Evolutionary conservation across 2,888 invertebrate species (phyloP), one percentile per base, ranked within the genome.

Genomic region (Pachydiplax longipennis): DNA sequence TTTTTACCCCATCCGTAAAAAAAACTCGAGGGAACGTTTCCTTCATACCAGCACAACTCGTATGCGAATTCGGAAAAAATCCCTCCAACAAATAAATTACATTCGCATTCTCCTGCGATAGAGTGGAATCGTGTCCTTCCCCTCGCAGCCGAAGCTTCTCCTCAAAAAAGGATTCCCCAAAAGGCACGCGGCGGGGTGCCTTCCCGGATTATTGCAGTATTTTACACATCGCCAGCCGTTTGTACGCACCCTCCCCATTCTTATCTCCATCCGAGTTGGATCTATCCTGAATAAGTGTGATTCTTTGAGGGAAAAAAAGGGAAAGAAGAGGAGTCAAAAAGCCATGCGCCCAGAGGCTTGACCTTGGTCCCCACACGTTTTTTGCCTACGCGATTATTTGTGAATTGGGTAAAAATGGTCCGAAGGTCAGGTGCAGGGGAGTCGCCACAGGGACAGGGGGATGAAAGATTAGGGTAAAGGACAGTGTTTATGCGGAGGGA

Each of bases 181-280:
- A 53, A 53, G 83, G 22, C 87, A 87, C 87, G 87, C 87, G 87
- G 65, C 87, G 87, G 87, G 87, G 87, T n/a, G 87, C 40, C 87
- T 13, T 22, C 65, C 22, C 35, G n/a, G 40, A 87, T 87, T 87
- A 58, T 61, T 13, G 87, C 87, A 87, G 65, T 87, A 87, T 87
- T 87, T 61, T 61, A 87, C 87, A 73, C 73, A 31, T 87, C 61
- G 15, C 87, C 61, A 2, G 25, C 22, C 61, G n/a, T 22, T 37
- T 35, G 25, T 6, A 82, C 53, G 0, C 58, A 35, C 13, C 48
- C 82, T 35, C 25, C 58, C 83, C 18, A 65, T 65, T 65, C 35
- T 83, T 83, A 31, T 53, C 58, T 44, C 53, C 25, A 31, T 0
- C 58, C 35, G 13, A 35, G 83, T 37, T 22, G n/a, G 65, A 65